These are phyloP conservation scores for Belonocnema kinseyi DNA, from an alignment of 1,140 invertebrate genomes.

Conservation along the genomic window DNA sequence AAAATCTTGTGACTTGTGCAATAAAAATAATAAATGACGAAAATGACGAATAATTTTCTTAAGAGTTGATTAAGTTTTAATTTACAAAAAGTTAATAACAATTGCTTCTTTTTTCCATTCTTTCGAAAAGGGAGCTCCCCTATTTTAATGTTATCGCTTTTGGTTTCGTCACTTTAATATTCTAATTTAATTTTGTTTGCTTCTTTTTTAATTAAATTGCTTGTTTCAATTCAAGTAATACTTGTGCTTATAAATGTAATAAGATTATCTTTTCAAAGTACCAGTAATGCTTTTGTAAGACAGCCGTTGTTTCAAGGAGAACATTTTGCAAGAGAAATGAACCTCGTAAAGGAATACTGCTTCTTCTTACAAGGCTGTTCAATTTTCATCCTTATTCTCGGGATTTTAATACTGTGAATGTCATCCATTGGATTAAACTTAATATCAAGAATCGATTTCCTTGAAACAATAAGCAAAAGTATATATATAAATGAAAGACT, in stretches of 20 bases:
- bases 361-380: not conserved
- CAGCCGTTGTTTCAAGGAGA: not conserved
- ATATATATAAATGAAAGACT: not conserved
- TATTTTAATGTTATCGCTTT: too few species aligned
- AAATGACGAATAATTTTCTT: too few species aligned
- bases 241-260: not conserved
- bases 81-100: too few species aligned
- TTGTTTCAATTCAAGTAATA: not conserved
- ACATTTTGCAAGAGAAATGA: slow-evolving; percentile 1
- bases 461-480: not conserved
- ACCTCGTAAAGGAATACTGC: not conserved
- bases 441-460: not conserved
- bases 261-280: not conserved
- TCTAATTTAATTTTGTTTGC: too few species aligned
- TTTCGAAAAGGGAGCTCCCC: too few species aligned
- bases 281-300: not conserved
- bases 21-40: too few species aligned
- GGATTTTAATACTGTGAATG: not conserved
- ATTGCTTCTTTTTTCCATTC: too few species aligned
- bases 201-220: not conserved
- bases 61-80: too few species aligned
- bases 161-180: too few species aligned
- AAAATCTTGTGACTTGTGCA: too few species aligned
- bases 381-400: not conserved
- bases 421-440: not conserved